Percentiles rank a stretch among this genome's conserved stretches.
phyloP scores from a whole-genome alignment of 2,888 invertebrate species.

The Ophraella communa region DNA sequence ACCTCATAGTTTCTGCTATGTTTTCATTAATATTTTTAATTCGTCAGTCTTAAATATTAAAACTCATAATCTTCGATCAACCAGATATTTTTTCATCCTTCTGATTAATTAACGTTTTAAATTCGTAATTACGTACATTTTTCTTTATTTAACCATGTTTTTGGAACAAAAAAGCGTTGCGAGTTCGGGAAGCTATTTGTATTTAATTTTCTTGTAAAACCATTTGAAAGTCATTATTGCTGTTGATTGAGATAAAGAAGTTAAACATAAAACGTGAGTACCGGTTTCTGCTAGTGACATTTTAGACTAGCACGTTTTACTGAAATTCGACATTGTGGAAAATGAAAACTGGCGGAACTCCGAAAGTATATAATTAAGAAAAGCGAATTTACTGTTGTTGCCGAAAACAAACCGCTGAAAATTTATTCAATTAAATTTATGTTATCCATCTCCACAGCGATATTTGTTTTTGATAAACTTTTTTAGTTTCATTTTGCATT shows the following conservation, averaged over 20 bases:
- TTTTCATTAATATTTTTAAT: no score
- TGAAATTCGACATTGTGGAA: conserved; percentile 3
- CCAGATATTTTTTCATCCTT: no score
- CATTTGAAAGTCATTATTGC: conserved; percentile 23
- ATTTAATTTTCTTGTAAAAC: conserved; percentile 16
- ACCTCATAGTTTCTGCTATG: no score
- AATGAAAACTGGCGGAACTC: neutral
- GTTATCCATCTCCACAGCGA: neutral
- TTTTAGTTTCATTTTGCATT: no score
- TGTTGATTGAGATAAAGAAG: conserved; percentile 33
- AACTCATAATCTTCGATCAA: no score
- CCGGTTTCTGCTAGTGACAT: conserved; percentile 14
- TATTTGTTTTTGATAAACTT: neutral
- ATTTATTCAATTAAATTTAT: neutral
- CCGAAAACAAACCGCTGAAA: neutral
- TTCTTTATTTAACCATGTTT: neutral
- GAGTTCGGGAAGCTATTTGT: conserved; percentile 4
- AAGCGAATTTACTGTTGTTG: neutral
- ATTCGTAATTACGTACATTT: neutral
- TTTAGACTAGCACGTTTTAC: conserved; percentile 2
- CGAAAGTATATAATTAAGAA: neutral
- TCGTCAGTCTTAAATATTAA: no score
- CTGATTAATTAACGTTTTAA: no score
- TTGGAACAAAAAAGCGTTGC: neutral
- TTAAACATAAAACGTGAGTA: conserved; percentile 17